Percentiles rank a stretch among this genome's conserved stretches.
phyloP scores from a whole-genome alignment of 1,140 invertebrate genomes.

The Himalopsyche phryganea region DNA sequence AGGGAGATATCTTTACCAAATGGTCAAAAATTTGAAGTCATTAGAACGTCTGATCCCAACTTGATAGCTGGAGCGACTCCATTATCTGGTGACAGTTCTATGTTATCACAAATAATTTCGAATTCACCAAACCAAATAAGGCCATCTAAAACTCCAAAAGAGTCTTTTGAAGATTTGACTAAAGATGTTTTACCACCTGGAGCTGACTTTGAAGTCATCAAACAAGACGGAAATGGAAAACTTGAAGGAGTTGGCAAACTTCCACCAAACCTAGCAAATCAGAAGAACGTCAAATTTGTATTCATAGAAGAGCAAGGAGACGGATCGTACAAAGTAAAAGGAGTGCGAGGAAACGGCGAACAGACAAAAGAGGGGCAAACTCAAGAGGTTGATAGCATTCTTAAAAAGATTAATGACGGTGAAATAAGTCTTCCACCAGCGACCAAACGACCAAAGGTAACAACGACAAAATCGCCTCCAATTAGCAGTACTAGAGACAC shows the following conservation, averaged over 20 bases:
- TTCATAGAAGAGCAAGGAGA: conserved; percentile 80
- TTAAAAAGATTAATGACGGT: conserved; percentile 75
- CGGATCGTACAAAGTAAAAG: conserved; percentile 78
- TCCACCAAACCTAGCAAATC: conserved; percentile 58
- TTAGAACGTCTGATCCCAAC: conserved; percentile 62
- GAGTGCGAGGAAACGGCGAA: conserved; percentile 67
- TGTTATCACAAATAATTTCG: conserved; percentile 44
- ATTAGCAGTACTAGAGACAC: conserved; percentile 45
- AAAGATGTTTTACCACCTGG: conserved; percentile 73
- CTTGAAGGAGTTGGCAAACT: conserved; percentile 67
- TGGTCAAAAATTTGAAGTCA: conserved; percentile 71
- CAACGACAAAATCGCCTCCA: conserved; percentile 43
- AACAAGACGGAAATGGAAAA: conserved; percentile 66
- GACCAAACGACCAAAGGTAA: conserved; percentile 39
- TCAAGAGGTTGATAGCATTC: conserved; percentile 72
- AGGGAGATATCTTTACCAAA: conserved; percentile 69
- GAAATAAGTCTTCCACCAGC: conserved; percentile 74
- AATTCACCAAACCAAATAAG: conserved; percentile 40
- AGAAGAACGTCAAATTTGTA: conserved; percentile 81
- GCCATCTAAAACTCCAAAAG: conserved; percentile 42
- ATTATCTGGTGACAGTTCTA: conserved; percentile 44
- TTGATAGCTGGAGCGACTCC: conserved; percentile 53
- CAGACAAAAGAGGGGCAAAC: conserved; percentile 69
- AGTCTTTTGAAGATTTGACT: conserved; percentile 69
- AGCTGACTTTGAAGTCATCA: conserved; percentile 71